These are phyloP conservation scores for Wasmannia auropunctata DNA, from an alignment of 1,140 invertebrate species.

Conservation along the genomic window DNA sequence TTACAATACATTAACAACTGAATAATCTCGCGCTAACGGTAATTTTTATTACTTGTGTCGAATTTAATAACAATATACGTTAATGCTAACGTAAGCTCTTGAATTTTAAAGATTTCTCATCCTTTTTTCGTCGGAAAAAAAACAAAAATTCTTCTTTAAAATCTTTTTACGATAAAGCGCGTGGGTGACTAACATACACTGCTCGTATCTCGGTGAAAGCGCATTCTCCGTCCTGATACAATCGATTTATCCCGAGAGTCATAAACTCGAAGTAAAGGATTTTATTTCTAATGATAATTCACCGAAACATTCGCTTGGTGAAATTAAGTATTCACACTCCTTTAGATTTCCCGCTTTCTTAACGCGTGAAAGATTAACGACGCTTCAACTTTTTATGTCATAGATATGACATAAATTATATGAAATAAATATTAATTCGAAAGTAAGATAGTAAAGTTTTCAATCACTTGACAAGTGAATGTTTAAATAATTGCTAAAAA, in stretches of 20 bases:
- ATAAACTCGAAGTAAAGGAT: constrained; percentile 43
- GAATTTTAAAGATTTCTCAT: neutral
- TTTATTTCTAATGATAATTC: constrained; percentile 38
- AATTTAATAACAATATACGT: neutral
- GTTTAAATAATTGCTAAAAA: neutral
- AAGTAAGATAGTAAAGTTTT: constrained; percentile 6
- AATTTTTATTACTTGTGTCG: neutral
- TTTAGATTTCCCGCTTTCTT: neutral
- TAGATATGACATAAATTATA: neutral
- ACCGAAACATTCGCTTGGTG: constrained; percentile 10
- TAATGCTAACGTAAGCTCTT: neutral
- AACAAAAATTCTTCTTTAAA: neutral
- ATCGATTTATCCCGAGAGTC: constrained; percentile 57
- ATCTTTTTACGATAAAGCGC: constrained; percentile 11
- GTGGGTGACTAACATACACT: constrained; percentile 63
- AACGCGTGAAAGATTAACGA: constrained; percentile 24
- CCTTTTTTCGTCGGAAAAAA: neutral
- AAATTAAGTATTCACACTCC: constrained; percentile 14
- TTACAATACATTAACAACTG: neutral
- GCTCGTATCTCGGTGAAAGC: constrained; percentile 57
- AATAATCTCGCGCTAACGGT: neutral
- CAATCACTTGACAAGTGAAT: neutral
- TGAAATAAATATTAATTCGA: constrained; percentile 20
- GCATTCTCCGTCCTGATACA: constrained; percentile 46
- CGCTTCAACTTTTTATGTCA: neutral